These are phyloP conservation scores for Rhaphigaster nebulosa DNA, from an alignment of 2,888 invertebrate genomes.

Conservation along the genomic window DNA sequence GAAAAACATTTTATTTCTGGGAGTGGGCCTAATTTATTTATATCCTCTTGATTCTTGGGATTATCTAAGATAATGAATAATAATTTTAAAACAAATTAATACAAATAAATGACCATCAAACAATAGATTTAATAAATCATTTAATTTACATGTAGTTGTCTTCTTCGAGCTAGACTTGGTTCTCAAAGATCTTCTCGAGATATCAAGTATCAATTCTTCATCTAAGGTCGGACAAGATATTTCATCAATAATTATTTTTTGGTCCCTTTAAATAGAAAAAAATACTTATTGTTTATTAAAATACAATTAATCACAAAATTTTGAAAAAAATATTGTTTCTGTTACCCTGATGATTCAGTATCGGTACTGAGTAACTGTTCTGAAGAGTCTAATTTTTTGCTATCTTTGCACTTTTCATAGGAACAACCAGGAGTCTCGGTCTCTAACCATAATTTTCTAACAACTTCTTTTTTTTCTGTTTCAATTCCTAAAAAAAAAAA, in stretches of 20 bases:
- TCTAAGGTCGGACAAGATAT: conserved; percentile 1
- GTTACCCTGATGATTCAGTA: conserved; percentile 44
- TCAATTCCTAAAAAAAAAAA: not conserved
- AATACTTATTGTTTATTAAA: not conserved
- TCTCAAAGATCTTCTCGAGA: not conserved
- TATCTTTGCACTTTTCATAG: not conserved
- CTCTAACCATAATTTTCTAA: conserved; percentile 41
- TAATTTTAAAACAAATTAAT: not conserved
- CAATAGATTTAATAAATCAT: not conserved
- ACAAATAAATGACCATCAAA: not conserved
- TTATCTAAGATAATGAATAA: conserved; percentile 7
- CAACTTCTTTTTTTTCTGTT: conserved; percentile 35
- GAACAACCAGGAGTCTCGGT: conserved; percentile 49
- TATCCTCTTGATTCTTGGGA: not conserved
- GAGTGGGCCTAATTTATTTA: conserved; percentile 51
- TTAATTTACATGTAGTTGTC: not conserved
- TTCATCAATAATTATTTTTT: not conserved
- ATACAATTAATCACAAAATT: not conserved
- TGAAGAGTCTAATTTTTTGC: not conserved
- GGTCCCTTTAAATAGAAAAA: conserved; percentile 1
- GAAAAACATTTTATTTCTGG: conserved; percentile 54
- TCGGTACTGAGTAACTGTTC: conserved; percentile 32
- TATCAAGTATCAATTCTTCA: conserved; percentile 32
- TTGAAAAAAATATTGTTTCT: not conserved
- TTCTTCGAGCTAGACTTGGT: not conserved